phyloP scores from a whole-genome alignment of 2,113 vertebrate species.

The Notiomystis cincta region DNA sequence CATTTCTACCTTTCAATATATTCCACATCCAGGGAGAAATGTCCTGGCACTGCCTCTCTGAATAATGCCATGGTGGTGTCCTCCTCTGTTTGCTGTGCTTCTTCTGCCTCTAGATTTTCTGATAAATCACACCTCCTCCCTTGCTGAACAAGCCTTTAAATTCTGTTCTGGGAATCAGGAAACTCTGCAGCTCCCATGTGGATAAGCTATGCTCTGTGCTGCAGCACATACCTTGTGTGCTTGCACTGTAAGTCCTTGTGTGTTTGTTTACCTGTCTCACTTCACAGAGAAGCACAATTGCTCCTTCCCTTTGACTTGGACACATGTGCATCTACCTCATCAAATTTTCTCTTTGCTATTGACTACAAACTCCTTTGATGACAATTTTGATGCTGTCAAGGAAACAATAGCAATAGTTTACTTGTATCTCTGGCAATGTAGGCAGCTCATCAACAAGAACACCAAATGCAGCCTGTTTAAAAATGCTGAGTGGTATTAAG shows the following conservation, averaged over 20 bases:
- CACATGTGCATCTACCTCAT: neutral
- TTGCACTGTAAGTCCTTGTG: neutral
- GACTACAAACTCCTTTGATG: neutral
- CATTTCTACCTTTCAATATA: neutral
- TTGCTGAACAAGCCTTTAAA: neutral
- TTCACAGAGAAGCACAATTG: neutral
- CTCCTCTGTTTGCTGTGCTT: neutral
- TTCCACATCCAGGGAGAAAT: neutral
- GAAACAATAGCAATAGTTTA: neutral
- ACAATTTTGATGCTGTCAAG: neutral
- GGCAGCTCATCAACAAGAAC: neutral
- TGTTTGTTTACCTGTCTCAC: neutral
- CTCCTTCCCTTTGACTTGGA: neutral
- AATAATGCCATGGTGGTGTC: neutral
- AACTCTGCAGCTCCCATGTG: neutral
- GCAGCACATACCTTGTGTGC: rapidly evolving
- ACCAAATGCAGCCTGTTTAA: neutral
- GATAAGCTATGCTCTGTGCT: neutral
- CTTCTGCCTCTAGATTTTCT: neutral
- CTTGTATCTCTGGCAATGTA: neutral
- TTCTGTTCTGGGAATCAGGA: neutral
- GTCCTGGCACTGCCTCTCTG: neutral
- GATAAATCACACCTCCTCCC: neutral
- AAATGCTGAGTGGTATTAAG: neutral
- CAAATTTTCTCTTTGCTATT: neutral